These are phyloP conservation scores for Cossypha caffra DNA, from an alignment of 2,797 vertebrate species.

Conservation along the genomic window DNA sequence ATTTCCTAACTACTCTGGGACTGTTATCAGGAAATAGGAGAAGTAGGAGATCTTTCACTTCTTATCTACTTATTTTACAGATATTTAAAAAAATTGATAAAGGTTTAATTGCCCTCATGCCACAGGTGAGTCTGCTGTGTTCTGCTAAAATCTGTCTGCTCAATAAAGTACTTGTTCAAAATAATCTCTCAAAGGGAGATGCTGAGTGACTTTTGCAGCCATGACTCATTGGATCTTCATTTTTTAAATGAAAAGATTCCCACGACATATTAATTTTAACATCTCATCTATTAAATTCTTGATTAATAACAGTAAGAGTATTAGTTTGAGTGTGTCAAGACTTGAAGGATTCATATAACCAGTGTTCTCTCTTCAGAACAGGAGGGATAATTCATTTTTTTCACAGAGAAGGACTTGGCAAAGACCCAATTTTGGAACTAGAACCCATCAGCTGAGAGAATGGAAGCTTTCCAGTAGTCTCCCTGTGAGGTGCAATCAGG, in stretches of 20 bases:
- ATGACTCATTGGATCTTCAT: neutral
- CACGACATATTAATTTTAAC: neutral
- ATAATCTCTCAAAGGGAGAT: neutral
- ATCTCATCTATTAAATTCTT: conserved; percentile 15
- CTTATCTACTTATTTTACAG: neutral
- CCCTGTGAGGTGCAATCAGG: neutral
- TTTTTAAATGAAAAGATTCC: conserved; percentile 11
- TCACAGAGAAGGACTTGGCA: neutral
- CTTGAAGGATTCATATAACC: neutral
- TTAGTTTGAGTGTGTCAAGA: neutral
- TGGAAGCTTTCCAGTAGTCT: neutral
- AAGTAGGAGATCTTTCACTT: neutral
- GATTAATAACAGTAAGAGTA: neutral
- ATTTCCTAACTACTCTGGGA: neutral
- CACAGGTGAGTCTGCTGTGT: neutral
- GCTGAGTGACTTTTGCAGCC: conserved; percentile 7
- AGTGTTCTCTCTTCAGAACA: neutral
- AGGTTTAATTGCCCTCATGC: neutral
- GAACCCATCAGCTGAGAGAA: neutral
- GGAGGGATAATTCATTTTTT: neutral
- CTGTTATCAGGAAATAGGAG: neutral
- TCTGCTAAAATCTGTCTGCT: neutral
- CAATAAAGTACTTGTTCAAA: neutral
- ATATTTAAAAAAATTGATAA: neutral
- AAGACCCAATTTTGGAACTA: neutral